Evolutionary conservation across 2,113 vertebrate species (phyloP), one percentile per base, ranked within the genome.

Genomic region (Trinectes maculatus): DNA sequence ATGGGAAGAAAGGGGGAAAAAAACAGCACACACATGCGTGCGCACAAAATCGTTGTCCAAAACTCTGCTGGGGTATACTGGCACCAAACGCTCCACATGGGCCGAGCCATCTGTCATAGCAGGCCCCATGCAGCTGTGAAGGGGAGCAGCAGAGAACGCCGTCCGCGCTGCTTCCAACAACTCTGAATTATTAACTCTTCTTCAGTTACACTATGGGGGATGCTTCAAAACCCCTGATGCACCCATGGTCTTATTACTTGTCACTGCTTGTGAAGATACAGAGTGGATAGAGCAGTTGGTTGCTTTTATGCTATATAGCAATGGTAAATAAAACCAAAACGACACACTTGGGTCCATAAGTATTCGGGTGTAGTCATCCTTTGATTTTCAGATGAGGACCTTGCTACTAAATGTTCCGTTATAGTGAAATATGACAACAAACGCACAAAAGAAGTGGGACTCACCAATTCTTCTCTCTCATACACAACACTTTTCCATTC

Each of bases 111-210:
- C 91, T 90, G 92, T 85, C 85, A 73, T 79, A 64, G 73, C 86
- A 85, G 79, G 71, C 66, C 80, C 61, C 76, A 78, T 86, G 84
- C 89, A 87, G 91, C 87, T 89, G 89, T 83, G 85, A 87, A 82
- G 65, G 65, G 34, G 49, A 58, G 37, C 58, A 76, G 76, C 80
- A 84, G 52, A 80, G 73, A 71, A 74, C 60, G 43, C 66, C 79
- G 51, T 40, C 61, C 55, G 52, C 46, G 22, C 55, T 39, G 47
- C 66, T 72, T 81, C 78, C 74, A 74, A 79, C 39, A 65, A 75
- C 80, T 70, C 78, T 89, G 81, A 89, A 91, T 89, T 85, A 89
- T 90, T 88, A 84, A 91, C 68, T 53, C 47, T 69, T 75, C 55
- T 74, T 74, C 65, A 70, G 49, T 74, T 52, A 51, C 54, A 71